These are phyloP conservation scores for Drosophila miranda DNA, from an alignment of 1,140 invertebrate species.

Conservation along the genomic window DNA sequence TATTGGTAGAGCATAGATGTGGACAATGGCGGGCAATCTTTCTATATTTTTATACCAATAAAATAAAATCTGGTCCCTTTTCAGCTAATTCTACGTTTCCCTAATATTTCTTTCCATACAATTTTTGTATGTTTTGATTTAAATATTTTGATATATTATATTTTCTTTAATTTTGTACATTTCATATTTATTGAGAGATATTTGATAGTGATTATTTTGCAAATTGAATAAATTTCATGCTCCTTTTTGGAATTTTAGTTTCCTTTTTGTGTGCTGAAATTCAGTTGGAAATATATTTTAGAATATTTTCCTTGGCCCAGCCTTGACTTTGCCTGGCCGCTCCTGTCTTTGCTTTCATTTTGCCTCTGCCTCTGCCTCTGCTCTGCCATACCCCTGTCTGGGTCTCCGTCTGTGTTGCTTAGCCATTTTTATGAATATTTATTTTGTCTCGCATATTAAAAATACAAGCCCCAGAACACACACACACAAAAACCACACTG, in stretches of 20 bases:
- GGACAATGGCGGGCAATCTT: too few species aligned
- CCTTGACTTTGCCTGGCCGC: slow-evolving; percentile 35
- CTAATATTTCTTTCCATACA: too few species aligned
- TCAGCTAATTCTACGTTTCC: too few species aligned
- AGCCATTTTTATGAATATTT: slow-evolving; percentile 77
- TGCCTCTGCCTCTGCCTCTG: neutral
- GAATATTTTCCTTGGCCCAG: slow-evolving; percentile 20
- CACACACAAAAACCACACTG: slow-evolving; percentile 34
- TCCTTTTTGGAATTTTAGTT: neutral
- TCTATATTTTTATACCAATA: too few species aligned
- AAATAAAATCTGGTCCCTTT: too few species aligned
- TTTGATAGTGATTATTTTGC: too few species aligned
- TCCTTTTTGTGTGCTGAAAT: slow-evolving; percentile 1
- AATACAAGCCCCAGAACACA: slow-evolving; percentile 65
- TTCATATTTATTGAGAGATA: too few species aligned
- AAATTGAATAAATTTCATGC: neutral
- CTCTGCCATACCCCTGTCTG: neutral
- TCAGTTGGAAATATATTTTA: neutral
- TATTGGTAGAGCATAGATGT: too few species aligned
- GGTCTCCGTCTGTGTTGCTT: slow-evolving; percentile 12
- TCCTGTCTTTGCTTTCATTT: slow-evolving; percentile 10
- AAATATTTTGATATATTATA: too few species aligned
- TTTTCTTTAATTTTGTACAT: too few species aligned
- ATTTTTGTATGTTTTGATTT: too few species aligned
- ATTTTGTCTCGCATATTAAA: slow-evolving; percentile 78